Conservation (phyloP, 2,113 vertebrate species). For the Phoxinus phoxinus region DNA sequence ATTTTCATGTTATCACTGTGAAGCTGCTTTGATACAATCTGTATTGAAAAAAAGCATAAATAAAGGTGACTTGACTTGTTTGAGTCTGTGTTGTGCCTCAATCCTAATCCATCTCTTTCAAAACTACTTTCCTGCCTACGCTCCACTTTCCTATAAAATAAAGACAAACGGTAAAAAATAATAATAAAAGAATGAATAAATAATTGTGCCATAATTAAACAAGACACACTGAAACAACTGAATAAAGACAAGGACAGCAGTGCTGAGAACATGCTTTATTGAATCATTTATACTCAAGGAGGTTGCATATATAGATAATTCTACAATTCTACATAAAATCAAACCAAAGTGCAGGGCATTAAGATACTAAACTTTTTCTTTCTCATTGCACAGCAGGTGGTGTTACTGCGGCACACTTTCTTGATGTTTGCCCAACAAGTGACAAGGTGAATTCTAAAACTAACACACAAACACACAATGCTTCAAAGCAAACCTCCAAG, state of each 20-base stretch:
- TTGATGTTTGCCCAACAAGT: constrained; percentile 77
- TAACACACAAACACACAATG: constrained; percentile 85
- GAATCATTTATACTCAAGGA: constrained; percentile 89
- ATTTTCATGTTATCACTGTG: too few relatives aligned
- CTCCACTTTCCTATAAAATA: not conserved
- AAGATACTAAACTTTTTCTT: constrained; percentile 54
- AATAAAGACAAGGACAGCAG: constrained; percentile 63
- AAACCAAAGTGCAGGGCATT: constrained; percentile 76
- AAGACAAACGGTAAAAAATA: not conserved
- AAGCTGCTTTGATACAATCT: too few relatives aligned
- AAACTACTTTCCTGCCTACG: not conserved
- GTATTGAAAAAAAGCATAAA: too few relatives aligned
- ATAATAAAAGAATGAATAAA: not conserved
- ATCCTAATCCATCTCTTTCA: not conserved
- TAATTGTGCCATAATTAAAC: not conserved
- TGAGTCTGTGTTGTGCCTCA: not conserved
- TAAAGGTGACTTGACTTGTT: too few relatives aligned
- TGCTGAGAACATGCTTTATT: constrained; percentile 99
- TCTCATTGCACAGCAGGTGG: constrained; percentile 71
- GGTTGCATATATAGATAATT: constrained; percentile 83
- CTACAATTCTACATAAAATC: constrained; percentile 84
- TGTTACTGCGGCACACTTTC: constrained; percentile 75
- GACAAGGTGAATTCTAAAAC: constrained; percentile 80
- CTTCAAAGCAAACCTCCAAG: constrained; percentile 85
- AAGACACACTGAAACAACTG: not conserved